Conservation (phyloP, 2,113 vertebrate genomes). For the Zosterops borbonicus region DNA sequence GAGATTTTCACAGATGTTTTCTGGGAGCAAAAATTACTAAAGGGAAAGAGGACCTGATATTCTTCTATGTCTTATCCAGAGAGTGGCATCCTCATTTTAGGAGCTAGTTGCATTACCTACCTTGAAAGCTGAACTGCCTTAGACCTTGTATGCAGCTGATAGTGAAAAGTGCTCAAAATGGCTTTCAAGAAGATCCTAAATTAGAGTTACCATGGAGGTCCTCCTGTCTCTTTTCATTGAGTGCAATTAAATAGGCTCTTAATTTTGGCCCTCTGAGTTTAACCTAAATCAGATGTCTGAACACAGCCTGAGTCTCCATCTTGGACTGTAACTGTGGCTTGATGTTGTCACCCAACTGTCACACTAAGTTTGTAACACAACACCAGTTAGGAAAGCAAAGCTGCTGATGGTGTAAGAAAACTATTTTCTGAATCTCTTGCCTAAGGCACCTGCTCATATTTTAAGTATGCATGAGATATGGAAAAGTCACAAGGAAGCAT, state of each 20-base stretch:
- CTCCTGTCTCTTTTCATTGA: neutral
- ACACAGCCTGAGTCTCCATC: neutral
- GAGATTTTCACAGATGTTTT: neutral
- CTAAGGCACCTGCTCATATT: neutral
- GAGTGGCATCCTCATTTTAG: neutral
- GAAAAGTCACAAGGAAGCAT: neutral
- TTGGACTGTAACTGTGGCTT: neutral
- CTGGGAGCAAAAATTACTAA: neutral
- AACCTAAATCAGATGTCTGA: neutral
- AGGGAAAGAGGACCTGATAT: neutral
- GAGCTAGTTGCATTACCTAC: neutral
- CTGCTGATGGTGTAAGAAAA: neutral
- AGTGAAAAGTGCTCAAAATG: neutral
- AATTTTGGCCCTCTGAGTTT: conserved; percentile 3
- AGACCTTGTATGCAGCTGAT: neutral
- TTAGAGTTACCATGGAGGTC: neutral
- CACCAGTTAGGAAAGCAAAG: neutral
- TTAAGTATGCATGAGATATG: neutral
- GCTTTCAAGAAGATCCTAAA: neutral
- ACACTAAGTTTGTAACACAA: neutral
- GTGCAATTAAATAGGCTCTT: neutral
- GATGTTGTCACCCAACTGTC: neutral
- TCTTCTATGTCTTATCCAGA: neutral
- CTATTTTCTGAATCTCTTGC: neutral
- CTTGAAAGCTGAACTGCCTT: neutral